Conservation (phyloP, 64 coral and sea anemone genomes). For the Stichodactyla helianthus region DNA sequence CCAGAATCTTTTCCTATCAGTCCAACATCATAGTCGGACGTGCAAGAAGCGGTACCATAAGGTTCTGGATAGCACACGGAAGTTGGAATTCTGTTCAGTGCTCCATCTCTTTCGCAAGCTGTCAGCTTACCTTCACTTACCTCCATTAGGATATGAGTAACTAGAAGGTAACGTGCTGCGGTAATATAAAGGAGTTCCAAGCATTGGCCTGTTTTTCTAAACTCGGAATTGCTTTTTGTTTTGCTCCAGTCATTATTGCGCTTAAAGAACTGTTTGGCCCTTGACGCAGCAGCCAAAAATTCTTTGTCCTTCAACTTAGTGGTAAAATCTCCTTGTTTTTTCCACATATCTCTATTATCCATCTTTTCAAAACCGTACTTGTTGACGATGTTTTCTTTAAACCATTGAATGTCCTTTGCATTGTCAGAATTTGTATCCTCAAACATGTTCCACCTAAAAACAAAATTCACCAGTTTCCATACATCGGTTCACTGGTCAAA, state of each 20-base stretch:
- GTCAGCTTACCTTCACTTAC: slow-evolving; percentile 18
- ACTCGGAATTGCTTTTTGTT: background rate
- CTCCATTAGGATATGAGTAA: slow-evolving; percentile 36
- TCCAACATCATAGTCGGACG: slow-evolving; percentile 68
- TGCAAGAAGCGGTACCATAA: slow-evolving; percentile 48
- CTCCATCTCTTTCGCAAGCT: slow-evolving; percentile 17
- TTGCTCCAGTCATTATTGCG: slow-evolving; percentile 13
- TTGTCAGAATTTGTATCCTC: background rate
- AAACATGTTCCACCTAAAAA: background rate
- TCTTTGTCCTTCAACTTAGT: background rate
- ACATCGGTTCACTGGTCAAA: no score
- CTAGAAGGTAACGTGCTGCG: slow-evolving; percentile 58
- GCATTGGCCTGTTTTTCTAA: background rate
- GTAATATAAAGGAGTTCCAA: slow-evolving; percentile 38
- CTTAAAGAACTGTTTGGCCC: slow-evolving; percentile 20
- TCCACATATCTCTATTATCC: background rate
- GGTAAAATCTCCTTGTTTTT: background rate
- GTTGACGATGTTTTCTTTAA: slow-evolving; percentile 22
- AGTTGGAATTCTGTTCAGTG: background rate
- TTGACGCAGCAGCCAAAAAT: background rate
- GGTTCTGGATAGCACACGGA: slow-evolving; percentile 54
- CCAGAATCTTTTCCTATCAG: slow-evolving; percentile 51
- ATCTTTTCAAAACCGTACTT: slow-evolving; percentile 26
- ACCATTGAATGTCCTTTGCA: slow-evolving; percentile 21
- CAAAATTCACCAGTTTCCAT: no score